Conservation (phyloP, 2,797 vertebrate genomes). For the Morus bassanus region DNA sequence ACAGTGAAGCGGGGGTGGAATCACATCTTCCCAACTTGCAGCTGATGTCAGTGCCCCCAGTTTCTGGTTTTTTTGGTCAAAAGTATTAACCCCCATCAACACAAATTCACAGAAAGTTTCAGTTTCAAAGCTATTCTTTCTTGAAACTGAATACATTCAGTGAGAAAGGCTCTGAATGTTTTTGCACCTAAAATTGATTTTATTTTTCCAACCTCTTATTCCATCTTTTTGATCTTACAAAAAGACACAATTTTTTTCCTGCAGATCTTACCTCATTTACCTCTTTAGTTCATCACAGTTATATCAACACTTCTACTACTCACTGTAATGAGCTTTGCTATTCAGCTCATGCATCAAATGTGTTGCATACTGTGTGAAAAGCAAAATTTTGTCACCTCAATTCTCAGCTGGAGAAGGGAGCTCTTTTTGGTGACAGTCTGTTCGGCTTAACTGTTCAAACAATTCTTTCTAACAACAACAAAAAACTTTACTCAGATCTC, state of each 20-base stretch:
- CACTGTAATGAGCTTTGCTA: neutral
- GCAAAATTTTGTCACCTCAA: neutral
- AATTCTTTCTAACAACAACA: neutral
- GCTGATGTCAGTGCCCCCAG: neutral
- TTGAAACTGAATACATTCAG: neutral
- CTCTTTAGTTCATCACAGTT: neutral
- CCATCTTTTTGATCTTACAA: neutral
- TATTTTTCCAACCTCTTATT: neutral
- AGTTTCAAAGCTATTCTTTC: neutral
- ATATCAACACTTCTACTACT: neutral
- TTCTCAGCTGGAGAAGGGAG: neutral
- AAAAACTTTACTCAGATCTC: neutral
- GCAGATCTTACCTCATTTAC: neutral
- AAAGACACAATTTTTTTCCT: neutral
- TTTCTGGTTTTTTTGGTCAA: neutral
- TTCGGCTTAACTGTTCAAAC: neutral
- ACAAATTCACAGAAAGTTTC: neutral
- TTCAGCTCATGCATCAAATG: neutral
- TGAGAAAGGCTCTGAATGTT: neutral
- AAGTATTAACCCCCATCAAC: neutral
- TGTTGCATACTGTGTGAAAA: neutral
- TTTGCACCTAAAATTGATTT: neutral
- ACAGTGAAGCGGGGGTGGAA: neutral
- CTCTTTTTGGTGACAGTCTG: neutral
- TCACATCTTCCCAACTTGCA: neutral